Base-by-base conservation (phyloP, 2,113 vertebrate genomes). In the Odocoileus hemionus region DNA sequence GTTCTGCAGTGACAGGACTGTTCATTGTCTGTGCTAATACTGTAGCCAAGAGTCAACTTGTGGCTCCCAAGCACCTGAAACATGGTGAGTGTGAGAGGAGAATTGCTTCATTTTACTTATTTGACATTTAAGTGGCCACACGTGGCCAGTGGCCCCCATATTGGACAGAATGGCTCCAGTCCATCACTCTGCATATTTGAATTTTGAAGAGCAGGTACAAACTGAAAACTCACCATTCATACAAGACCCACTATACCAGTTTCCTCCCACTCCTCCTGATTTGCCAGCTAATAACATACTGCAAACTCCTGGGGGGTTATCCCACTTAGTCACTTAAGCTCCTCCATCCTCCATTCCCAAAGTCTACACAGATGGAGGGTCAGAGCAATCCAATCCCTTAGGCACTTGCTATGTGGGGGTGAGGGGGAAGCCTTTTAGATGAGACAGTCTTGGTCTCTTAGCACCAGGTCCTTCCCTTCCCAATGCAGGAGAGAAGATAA, bases 231-330 rank as follows among this genome's bases (percentile, higher is more conserved):
- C 70, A 50, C 21, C 5, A 23, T 6, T 15, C 23, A 61, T 50
- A 1, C 2, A 16, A 57, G 55, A 52, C 60, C 52, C 30, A 26
- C 80, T 55, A 26, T 23, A 57, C 33, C 11, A 64, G 55, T 67
- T 55, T 86, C 91, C 52, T 94, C 45, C 58, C 19, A 54, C 33
- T 80, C 57, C 23, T 19, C 15, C 16, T 55, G 9, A 57, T 95
- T 87, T 70, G 15, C 26, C 85, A 96, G 88, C 28, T 36, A 85
- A 74, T 82, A 61, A 96, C 83, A 94, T 52, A 87, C n/a, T 26
- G 55, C 13, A 61, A 86, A 79, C 15, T 76, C 90, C 70, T 64
- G 45, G 47, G 43, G 17, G 57, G 39, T n/a, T 83, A 16, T 74
- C 92, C 50, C 84, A 19, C 52, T 36, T 33, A n/a, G 52, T 94